Base-by-base conservation (phyloP, 64 coral and sea anemone species). In the Acropora tenuis region DNA sequence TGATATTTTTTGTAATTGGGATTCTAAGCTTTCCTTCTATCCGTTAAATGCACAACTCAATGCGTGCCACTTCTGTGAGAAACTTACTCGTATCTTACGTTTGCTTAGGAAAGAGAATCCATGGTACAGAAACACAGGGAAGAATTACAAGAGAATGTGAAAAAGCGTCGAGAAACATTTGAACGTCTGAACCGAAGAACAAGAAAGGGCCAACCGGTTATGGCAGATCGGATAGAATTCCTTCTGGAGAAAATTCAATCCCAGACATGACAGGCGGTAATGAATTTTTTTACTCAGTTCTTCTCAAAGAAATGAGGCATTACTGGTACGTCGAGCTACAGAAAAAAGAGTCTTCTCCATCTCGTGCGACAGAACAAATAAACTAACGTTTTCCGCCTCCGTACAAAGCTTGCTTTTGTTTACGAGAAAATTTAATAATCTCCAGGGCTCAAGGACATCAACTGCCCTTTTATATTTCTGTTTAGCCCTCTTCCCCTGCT, bases 221-320 rank as follows among this genome's bases (percentile, higher is more conserved):
- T 97, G 95, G 88, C 95, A 2, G 94, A 94, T 46, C 95, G 94
- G 73, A 94, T 97, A 60, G 90, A 80, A 30, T 74, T 84, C 40
- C 73, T 97, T 60, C 81, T 97, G 52, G 88, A 75, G 3, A 97
- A 96, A 80, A 91, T 95, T 48, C 89, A 95, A 43, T 43, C 77
- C 16, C 49, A 95, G 50, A 77, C 48, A 0, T 85, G 65, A 84
- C 43, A 15, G 10, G 20, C 0, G 17, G 13, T 3, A 15, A 63
- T 63, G 16, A 18, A 13, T 8, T 13, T 15, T 63, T 7, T 15
- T 13, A 63, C 60, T 63, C 60, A 63, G 60, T 63, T 63, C 10
- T 63, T 3, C 11, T 8, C 15, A 15, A 15, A 63, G 13, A 13
- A 63, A 30, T 30, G 30, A 12, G 16, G 2, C 60, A 1, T 63